Conservation (phyloP, 2,888 invertebrate species). For the Lepetodrilus schrolli region DNA sequence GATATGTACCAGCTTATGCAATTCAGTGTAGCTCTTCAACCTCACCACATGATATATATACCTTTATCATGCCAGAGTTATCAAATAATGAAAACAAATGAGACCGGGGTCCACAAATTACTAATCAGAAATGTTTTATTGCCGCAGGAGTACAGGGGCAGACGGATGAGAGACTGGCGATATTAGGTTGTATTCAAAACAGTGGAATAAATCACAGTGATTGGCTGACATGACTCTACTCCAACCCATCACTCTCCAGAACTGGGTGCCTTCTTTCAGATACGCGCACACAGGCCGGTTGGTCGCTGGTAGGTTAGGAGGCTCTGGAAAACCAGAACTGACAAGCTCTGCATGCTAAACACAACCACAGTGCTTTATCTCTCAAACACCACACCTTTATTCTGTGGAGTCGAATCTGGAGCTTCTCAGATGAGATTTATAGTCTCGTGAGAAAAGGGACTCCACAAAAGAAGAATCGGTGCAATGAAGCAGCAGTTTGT, state of each 20-base stretch:
- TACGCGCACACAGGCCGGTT: slow-evolving; percentile 4
- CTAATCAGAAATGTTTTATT: slow-evolving; percentile 45
- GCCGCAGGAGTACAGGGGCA: slow-evolving; percentile 32
- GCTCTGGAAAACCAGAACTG: neutral
- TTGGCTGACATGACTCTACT: slow-evolving; percentile 29
- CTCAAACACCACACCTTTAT: slow-evolving; percentile 21
- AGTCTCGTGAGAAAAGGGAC: neutral
- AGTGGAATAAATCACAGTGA: slow-evolving; percentile 38
- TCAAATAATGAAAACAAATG: slow-evolving; percentile 59
- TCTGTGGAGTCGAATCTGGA: slow-evolving; percentile 25
- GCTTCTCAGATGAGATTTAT: slow-evolving; percentile 5
- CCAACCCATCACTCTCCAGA: slow-evolving; percentile 13
- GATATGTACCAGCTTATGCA: slow-evolving; percentile 44
- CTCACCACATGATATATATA: slow-evolving; percentile 45
- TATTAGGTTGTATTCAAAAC: slow-evolving; percentile 41
- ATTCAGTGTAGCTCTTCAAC: slow-evolving; percentile 38
- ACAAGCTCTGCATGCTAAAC: slow-evolving; percentile 9
- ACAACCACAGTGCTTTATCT: slow-evolving; percentile 17
- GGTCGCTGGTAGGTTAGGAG: neutral
- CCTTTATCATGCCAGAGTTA: slow-evolving; percentile 55
- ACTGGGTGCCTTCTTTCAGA: neutral
- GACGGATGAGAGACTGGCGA: slow-evolving; percentile 36
- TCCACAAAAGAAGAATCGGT: slow-evolving; percentile 18
- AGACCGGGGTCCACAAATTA: slow-evolving; percentile 49
- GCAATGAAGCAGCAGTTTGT: slow-evolving; percentile 18